These are phyloP conservation scores for Polypedilum pembai DNA, from an alignment of 1,140 invertebrate genomes.

Conservation along the genomic window DNA sequence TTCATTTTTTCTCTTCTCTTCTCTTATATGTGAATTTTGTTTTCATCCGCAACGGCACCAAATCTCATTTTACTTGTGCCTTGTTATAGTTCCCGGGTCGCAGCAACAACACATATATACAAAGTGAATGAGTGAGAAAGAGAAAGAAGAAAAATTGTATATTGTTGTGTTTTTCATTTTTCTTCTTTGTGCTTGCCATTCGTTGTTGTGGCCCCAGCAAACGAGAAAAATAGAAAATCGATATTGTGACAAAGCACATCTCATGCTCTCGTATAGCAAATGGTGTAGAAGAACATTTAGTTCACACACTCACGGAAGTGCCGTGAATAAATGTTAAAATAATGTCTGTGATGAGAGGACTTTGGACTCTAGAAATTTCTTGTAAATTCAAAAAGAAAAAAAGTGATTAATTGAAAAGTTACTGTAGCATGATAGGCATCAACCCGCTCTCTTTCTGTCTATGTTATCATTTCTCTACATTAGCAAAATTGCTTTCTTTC, in stretches of 20 bases:
- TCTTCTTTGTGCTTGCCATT: background rate
- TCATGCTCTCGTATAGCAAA: background rate
- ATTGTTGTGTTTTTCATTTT: too few species aligned
- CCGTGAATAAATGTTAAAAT: background rate
- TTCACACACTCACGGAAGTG: background rate
- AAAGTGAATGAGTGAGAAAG: background rate
- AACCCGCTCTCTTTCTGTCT: too few species aligned
- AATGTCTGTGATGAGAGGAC: background rate
- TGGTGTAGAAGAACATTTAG: background rate
- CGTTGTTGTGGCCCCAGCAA: background rate
- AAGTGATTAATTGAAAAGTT: slow-evolving; percentile 4
- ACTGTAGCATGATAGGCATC: too few species aligned
- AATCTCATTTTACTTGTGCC: background rate
- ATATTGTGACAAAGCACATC: slow-evolving; percentile 22
- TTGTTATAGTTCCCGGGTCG: background rate
- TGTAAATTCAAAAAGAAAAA: background rate
- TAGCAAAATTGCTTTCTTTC: slow-evolving; percentile 7
- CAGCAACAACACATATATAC: background rate
- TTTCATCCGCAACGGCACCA: background rate
- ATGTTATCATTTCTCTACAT: background rate
- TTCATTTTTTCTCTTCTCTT: background rate
- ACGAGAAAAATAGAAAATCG: background rate
- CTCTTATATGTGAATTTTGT: background rate
- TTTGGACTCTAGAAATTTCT: background rate
- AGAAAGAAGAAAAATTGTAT: background rate